Percentiles rank a stretch among this genome's conserved stretches.
These are phyloP conservation scores for Eumerus sabulonum DNA, from an alignment of 2,888 invertebrate genomes.

Conservation along the genomic window DNA sequence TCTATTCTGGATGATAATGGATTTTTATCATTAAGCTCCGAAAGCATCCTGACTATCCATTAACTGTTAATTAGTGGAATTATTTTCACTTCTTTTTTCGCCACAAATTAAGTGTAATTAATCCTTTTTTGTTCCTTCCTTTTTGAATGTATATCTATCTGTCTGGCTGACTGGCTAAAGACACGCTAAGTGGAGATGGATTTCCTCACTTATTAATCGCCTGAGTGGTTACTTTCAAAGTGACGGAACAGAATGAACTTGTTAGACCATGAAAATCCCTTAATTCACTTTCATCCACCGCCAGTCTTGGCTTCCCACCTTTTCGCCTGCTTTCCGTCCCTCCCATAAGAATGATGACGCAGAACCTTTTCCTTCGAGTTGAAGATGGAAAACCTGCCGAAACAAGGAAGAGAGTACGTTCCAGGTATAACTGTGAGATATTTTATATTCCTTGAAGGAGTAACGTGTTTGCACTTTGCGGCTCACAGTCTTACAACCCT, in stretches of 20 bases:
- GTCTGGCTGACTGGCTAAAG: slow-evolving; percentile 4
- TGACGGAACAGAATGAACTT: slow-evolving; percentile 55
- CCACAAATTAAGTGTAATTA: slow-evolving; percentile 66
- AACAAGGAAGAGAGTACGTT: too few species aligned
- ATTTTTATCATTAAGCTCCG: slow-evolving; percentile 58
- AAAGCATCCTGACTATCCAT: slow-evolving; percentile 12
- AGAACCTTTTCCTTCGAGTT: background rate
- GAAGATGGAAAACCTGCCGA: too few species aligned
- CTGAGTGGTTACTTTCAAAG: slow-evolving; percentile 60
- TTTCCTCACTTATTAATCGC: slow-evolving; percentile 48
- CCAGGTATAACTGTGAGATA: slow-evolving; percentile 11
- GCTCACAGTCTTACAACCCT: background rate
- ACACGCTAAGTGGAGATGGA: slow-evolving; percentile 23
- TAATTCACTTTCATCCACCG: slow-evolving; percentile 46
- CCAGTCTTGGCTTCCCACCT: slow-evolving; percentile 4
- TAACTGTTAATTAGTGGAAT: slow-evolving; percentile 64
- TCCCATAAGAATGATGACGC: background rate
- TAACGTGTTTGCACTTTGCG: slow-evolving; percentile 43
- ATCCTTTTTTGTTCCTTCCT: too few species aligned
- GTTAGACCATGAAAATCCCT: slow-evolving; percentile 55
- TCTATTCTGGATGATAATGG: slow-evolving; percentile 58
- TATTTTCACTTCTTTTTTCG: slow-evolving; percentile 48
- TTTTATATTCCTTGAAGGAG: slow-evolving; percentile 40
- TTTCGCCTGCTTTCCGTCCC: too few species aligned
- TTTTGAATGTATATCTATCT: slow-evolving; percentile 10